These are phyloP conservation scores for Diachasma alloeum DNA, from an alignment of 1,140 invertebrate species.

Conservation along the genomic window DNA sequence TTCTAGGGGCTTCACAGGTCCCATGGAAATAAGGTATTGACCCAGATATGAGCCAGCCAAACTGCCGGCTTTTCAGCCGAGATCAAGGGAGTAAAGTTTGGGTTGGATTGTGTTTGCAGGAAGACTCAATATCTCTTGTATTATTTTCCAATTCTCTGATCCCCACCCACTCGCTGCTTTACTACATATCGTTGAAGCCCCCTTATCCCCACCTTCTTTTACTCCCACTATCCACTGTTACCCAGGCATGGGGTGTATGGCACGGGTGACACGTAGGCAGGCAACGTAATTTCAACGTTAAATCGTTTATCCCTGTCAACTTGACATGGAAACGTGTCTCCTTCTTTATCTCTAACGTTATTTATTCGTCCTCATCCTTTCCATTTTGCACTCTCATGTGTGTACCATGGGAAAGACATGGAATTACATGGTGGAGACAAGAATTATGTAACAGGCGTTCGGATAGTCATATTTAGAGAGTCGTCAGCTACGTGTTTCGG, in stretches of 20 bases:
- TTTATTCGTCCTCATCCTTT: slow-evolving; percentile 5
- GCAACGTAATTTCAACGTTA: slow-evolving; percentile 11
- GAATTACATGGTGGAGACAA: not conserved
- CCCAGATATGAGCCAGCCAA: not conserved
- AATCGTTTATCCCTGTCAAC: slow-evolving; percentile 10
- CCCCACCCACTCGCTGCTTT: not conserved
- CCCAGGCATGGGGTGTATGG: not conserved
- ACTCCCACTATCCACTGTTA: not conserved
- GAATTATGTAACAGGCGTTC: not conserved
- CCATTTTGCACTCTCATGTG: slow-evolving; percentile 2
- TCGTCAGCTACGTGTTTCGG: not conserved
- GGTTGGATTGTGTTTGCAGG: not conserved
- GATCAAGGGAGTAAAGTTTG: not conserved
- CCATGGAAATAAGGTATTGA: slow-evolving; percentile 28
- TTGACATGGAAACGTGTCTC: slow-evolving; percentile 11
- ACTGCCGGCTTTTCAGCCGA: not conserved
- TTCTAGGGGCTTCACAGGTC: slow-evolving; percentile 17
- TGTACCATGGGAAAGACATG: not conserved
- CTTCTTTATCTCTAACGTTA: slow-evolving; percentile 11
- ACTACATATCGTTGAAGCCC: not conserved
- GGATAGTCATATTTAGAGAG: not conserved
- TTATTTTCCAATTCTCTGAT: not conserved
- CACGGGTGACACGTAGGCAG: slow-evolving; percentile 3
- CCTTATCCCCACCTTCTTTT: not conserved
- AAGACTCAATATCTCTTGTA: not conserved